These are phyloP conservation scores for Pangasius mekongensis DNA, from an alignment of 2,797 vertebrate species.

Conservation along the genomic window DNA sequence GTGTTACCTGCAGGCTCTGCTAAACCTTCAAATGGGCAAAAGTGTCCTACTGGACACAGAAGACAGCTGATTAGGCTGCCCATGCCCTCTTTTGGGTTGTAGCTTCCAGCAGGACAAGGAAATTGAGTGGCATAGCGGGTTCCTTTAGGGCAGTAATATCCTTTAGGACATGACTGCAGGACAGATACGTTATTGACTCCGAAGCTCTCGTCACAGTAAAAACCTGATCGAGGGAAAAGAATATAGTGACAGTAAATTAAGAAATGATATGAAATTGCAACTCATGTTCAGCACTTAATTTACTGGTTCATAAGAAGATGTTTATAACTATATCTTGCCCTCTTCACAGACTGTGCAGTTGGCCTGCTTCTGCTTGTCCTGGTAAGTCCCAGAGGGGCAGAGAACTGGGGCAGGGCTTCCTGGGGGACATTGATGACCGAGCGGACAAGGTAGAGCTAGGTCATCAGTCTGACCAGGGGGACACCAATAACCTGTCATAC, in stretches of 20 bases:
- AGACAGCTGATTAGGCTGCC: constrained; percentile 73
- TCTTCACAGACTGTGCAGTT: constrained; percentile 74
- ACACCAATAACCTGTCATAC: constrained; percentile 79
- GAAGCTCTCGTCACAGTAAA: constrained; percentile 82
- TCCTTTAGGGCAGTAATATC: constrained; percentile 87
- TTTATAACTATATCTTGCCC: constrained; percentile 65
- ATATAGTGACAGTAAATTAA: background rate
- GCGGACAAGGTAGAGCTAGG: constrained; percentile 74
- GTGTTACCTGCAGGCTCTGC: constrained; percentile 82
- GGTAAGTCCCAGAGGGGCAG: constrained; percentile 78
- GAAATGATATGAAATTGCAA: constrained; percentile 11
- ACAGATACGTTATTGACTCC: constrained; percentile 72
- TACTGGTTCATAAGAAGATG: constrained; percentile 17
- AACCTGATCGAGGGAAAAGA: constrained; percentile 70
- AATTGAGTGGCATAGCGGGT: constrained; percentile 77
- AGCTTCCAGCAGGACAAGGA: constrained; percentile 85
- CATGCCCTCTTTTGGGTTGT: constrained; percentile 73
- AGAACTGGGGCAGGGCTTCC: constrained; percentile 73
- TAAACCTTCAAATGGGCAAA: constrained; percentile 80
- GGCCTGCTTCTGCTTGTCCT: constrained; percentile 74
- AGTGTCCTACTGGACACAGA: constrained; percentile 82
- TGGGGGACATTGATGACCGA: constrained; percentile 75
- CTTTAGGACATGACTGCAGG: constrained; percentile 81
- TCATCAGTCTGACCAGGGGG: constrained; percentile 73
- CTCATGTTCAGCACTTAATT: background rate